Percentiles rank a stretch among this genome's conserved stretches.
These are phyloP conservation scores for Clinocottus analis DNA, from an alignment of 2,113 vertebrate species.

Conservation along the genomic window DNA sequence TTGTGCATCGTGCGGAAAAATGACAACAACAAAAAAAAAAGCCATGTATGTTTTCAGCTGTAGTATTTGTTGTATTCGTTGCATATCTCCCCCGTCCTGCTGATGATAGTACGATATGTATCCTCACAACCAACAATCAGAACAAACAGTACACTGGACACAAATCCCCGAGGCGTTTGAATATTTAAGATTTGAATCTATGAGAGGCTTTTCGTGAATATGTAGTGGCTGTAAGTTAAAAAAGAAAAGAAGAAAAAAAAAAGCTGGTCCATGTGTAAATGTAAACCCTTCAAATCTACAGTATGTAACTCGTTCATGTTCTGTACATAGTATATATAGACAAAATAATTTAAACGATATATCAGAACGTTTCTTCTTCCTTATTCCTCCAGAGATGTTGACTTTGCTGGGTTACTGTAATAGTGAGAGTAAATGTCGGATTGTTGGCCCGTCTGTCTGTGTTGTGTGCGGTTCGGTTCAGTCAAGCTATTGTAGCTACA, in stretches of 20 bases:
- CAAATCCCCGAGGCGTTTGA: constrained; percentile 28
- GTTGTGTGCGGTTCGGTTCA: constrained; percentile 59
- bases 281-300: constrained; percentile 65
- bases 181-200: constrained; percentile 38
- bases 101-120: constrained; percentile 42
- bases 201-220: constrained; percentile 63
- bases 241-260: constrained; percentile 15
- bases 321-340: constrained; percentile 78
- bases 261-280: constrained; percentile 66
- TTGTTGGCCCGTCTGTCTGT: constrained; percentile 62
- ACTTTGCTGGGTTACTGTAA: constrained; percentile 55
- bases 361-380: constrained; percentile 64
- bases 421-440: constrained; percentile 59
- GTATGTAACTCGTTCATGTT: constrained; percentile 52
- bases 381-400: constrained; percentile 36
- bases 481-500: constrained; percentile 48
- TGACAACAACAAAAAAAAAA: neutral
- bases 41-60: constrained; percentile 64
- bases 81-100: constrained; percentile 50
- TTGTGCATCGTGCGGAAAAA: constrained; percentile 75
- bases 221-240: constrained; percentile 57
- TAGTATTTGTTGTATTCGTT: constrained; percentile 64
- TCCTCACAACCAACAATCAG: constrained; percentile 31
- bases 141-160: constrained; percentile 16
- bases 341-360: constrained; percentile 38